phyloP scores from a whole-genome alignment of 2,113 vertebrate genomes.

The Perognathus longimembris region DNA sequence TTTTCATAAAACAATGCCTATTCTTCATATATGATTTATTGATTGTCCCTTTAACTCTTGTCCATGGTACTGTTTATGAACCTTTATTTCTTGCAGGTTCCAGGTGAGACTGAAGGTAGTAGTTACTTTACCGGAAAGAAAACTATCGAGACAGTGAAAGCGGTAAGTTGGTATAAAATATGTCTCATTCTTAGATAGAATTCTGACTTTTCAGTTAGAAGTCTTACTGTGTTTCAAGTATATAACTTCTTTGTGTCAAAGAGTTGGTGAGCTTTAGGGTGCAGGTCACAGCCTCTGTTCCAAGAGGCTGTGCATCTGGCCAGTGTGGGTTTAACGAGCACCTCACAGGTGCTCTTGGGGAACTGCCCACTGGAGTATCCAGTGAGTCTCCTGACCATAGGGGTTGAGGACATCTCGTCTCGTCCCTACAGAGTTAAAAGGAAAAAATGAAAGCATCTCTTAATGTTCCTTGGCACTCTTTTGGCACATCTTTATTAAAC shows the following conservation, averaged over 20 bases:
- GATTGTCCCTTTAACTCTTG: neutral
- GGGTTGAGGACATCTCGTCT: neutral
- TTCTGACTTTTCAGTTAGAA: neutral
- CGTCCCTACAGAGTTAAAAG: neutral
- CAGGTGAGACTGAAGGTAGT: constrained; percentile 94
- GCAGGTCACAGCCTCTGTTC: neutral
- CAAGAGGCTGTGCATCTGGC: neutral
- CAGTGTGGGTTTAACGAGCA: neutral
- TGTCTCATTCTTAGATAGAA: neutral
- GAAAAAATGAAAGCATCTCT: neutral
- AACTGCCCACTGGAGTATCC: neutral
- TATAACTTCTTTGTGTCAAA: neutral
- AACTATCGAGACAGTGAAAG: constrained; percentile 96
- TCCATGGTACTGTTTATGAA: neutral
- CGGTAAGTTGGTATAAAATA: constrained; percentile 88
- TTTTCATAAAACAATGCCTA: neutral
- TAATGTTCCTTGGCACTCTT: neutral
- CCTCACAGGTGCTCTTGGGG: neutral
- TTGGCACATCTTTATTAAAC: constrained; percentile 68
- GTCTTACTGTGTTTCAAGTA: neutral
- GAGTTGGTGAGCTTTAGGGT: neutral
- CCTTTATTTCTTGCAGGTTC: constrained; percentile 88
- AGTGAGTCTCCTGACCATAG: neutral
- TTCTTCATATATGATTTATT: neutral
- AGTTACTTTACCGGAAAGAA: constrained; percentile 94